phyloP scores from a whole-genome alignment of 2,888 invertebrate species.

The Eupelmus urozonus region DNA sequence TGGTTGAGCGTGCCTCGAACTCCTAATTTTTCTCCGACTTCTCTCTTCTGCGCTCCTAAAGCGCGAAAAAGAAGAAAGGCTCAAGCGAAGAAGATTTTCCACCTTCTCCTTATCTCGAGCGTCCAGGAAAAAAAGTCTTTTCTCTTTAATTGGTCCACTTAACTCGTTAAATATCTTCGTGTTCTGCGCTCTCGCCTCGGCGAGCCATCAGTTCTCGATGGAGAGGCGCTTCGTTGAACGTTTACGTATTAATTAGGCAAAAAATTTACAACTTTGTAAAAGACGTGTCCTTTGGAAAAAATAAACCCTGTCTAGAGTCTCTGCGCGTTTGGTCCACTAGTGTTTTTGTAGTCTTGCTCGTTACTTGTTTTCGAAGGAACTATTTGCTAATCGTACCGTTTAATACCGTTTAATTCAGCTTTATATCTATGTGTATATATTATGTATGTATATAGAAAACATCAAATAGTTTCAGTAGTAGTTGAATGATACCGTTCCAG shows the following conservation, averaged over 20 bases:
- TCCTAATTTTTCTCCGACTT: neutral
- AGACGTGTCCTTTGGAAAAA: neutral
- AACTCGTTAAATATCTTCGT: conserved; percentile 13
- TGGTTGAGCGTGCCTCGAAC: conserved; percentile 40
- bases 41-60: neutral
- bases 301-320: neutral
- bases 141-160: conserved; percentile 56
- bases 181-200: neutral
- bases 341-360: conserved; percentile 18
- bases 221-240: conserved; percentile 17
- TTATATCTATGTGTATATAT: neutral
- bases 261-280: conserved; percentile 7
- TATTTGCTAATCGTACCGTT: neutral
- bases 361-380: conserved; percentile 5
- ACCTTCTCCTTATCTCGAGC: too few species aligned
- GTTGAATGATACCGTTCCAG: neutral
- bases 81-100: too few species aligned
- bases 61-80: neutral
- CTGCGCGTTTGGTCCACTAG: conserved; percentile 44
- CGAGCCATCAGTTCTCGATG: neutral
- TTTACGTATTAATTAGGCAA: neutral
- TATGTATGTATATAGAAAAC: conserved; percentile 2
- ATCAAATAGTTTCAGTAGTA: neutral
- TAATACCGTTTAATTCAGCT: neutral
- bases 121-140: conserved; percentile 38